A percentile compares a stretch with the other conserved stretches of the same genome.
Conservation (phyloP, 1,140 invertebrate genomes). For the Drosophila arawakana region DNA sequence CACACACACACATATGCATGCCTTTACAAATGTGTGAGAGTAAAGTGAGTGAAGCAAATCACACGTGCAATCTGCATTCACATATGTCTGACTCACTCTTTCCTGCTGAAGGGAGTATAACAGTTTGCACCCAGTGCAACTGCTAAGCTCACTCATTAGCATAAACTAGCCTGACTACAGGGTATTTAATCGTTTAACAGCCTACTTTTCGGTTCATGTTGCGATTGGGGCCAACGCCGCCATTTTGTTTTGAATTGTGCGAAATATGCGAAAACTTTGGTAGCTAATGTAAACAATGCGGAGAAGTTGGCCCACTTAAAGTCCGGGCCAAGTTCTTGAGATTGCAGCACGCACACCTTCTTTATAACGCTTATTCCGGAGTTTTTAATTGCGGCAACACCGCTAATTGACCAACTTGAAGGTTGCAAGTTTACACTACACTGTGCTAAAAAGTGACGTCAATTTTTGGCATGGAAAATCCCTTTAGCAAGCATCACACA, state of each 20-base stretch:
- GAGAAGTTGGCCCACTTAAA: conserved; percentile 68
- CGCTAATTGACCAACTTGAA: conserved; percentile 56
- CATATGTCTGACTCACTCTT: too few relatives aligned
- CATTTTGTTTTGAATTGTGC: conserved; percentile 65
- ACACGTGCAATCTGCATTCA: too few relatives aligned
- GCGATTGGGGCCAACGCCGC: conserved; percentile 63
- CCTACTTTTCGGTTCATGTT: conserved; percentile 47
- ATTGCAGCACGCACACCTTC: conserved; percentile 60
- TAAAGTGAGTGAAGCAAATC: too few relatives aligned
- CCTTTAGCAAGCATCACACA: background rate
- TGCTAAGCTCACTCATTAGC: background rate
- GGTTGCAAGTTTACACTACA: conserved; percentile 55
- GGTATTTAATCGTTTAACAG: background rate
- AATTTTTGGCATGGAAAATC: conserved; percentile 24
- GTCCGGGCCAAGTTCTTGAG: conserved; percentile 49
- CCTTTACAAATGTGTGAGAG: too few relatives aligned
- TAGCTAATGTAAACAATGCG: conserved; percentile 61
- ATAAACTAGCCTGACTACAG: background rate
- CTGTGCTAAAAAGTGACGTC: conserved; percentile 46
- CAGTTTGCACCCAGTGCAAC: too few relatives aligned
- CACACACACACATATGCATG: too few relatives aligned
- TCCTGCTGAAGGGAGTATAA: too few relatives aligned
- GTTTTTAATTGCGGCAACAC: conserved; percentile 48
- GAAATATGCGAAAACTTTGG: conserved; percentile 57
- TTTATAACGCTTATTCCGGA: background rate